Evolutionary conservation across 2,888 invertebrate genomes (phyloP), one percentile per base, ranked within the genome.

Genomic region (Philaethria dido): DNA sequence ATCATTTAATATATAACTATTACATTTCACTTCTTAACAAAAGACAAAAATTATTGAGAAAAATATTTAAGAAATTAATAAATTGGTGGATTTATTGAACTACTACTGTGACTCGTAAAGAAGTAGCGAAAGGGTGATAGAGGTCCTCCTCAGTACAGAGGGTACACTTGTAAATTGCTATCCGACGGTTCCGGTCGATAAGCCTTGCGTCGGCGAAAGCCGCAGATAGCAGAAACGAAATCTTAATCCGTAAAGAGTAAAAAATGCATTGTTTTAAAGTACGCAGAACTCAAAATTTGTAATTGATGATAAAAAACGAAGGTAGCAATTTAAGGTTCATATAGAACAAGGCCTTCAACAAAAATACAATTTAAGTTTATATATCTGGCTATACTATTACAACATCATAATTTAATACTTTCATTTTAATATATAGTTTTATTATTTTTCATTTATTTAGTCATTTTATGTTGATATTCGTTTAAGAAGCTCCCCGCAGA

Each of bases 181-280:
- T 75, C 74, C 76, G 68, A 71, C 75, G 77, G 78, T 77, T 79
- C 76, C 80, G 83, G 82, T 84, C 85, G 84, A 84, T 85, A 82
- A 75, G 62, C 64, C 39, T 25, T 48, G 65, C 48, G 57, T 66
- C 60, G 60, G 36, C 48, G 54, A 55, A 50, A 66, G 44, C 62
- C 65, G 54, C 65, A 33, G 63, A 52, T 50, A 52, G 36, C 22
- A 68, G 68, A 47, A 64, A 62, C 45, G 22, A 36, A 48, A 25
- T 29, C 18, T 61, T 61, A 52, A 29, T 29, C 33, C 45, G 13
- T 14, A 57, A 36, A 9, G 20, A 48, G 36, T 6, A 13, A 50
- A 39, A 48, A 48, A 44, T 44, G 18, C 16, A 18, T 14, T 13
- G 18, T 45, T 45, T 5, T 14, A 16, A 60, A 8, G 29, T 6